These are phyloP conservation scores for Phymatocera aterrima DNA, from an alignment of 2,888 invertebrate species.

Conservation along the genomic window DNA sequence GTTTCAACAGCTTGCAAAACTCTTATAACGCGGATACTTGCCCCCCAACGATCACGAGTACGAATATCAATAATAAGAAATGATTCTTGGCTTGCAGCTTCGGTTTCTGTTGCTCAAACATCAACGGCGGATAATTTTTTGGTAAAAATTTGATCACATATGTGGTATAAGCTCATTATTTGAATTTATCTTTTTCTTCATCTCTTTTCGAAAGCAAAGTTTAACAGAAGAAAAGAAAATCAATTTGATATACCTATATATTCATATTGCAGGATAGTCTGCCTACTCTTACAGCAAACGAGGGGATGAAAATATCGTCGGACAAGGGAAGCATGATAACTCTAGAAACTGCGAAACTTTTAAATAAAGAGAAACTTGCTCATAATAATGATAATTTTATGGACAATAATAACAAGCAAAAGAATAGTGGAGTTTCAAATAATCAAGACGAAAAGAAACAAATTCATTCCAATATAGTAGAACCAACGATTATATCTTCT, in stretches of 20 bases:
- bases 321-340: background rate
- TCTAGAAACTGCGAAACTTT: constrained; percentile 23
- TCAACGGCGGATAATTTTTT: constrained; percentile 55
- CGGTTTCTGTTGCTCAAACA: constrained; percentile 61
- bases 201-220: too few species aligned
- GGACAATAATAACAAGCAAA: background rate
- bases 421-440: background rate
- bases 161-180: too few species aligned
- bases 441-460: constrained; percentile 1
- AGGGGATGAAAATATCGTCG: background rate
- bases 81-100: constrained; percentile 80
- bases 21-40: constrained; percentile 83
- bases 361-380: constrained; percentile 16
- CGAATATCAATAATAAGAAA: constrained; percentile 81
- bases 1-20: constrained; percentile 82
- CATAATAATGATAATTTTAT: too few species aligned
- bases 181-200: background rate
- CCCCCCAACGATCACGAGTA: constrained; percentile 82
- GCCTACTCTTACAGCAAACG: background rate
- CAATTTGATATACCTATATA: background rate
- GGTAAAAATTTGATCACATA: constrained; percentile 53
- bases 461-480: background rate
- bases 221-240: too few species aligned
- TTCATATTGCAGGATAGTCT: background rate
- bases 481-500: background rate